phyloP scores from a whole-genome alignment of 2,113 vertebrate genomes.

The Phaethon lepturus region DNA sequence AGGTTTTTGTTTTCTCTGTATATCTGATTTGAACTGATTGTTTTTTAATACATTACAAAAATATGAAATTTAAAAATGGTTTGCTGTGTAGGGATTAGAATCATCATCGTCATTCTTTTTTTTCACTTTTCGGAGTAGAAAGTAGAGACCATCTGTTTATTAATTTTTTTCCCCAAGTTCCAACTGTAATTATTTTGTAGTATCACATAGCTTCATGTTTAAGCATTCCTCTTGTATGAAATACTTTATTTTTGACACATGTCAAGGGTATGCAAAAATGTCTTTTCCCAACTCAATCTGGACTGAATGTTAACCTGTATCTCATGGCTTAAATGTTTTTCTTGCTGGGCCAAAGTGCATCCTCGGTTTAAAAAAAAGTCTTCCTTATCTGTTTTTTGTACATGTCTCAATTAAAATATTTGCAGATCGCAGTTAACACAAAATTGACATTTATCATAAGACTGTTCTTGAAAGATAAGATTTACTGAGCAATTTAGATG shows the following conservation, averaged over 20 bases:
- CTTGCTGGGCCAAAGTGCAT: background rate
- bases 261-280: background rate
- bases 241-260: background rate
- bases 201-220: background rate
- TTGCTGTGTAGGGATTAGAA: background rate
- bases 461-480: conserved; percentile 48
- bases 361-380: background rate
- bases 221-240: background rate
- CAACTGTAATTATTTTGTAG: conserved; percentile 38
- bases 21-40: conserved; percentile 13
- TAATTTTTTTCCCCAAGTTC: background rate
- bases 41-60: conserved; percentile 10
- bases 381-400: background rate
- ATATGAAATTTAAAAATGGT: conserved; percentile 34
- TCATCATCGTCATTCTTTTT: background rate
- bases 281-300: background rate
- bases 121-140: background rate
- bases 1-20: background rate
- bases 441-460: conserved; percentile 53
- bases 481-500: conserved; percentile 55
- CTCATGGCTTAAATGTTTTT: background rate
- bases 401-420: background rate
- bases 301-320: background rate
- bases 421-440: conserved; percentile 27
- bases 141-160: conserved; percentile 27